These are phyloP conservation scores for Cotesia vestalis DNA, from an alignment of 1,140 invertebrate genomes.

Conservation along the genomic window DNA sequence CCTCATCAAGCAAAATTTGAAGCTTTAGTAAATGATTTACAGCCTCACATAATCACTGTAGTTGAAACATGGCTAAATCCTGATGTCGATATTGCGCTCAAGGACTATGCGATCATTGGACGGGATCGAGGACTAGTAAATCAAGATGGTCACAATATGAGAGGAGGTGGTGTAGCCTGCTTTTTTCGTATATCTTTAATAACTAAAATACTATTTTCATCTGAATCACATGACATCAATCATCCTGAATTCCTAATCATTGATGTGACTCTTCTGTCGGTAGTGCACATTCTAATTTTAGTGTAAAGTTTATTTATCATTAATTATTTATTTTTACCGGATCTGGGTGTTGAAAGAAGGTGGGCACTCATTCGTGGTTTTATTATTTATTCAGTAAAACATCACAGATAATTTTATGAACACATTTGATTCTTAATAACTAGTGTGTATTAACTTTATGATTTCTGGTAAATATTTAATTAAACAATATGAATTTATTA, in stretches of 20 bases:
- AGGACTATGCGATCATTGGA: background rate
- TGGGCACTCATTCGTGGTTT: too few relatives aligned
- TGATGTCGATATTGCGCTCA: background rate
- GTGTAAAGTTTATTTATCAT: too few relatives aligned
- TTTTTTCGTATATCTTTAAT: conserved; percentile 19
- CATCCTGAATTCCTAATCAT: conserved; percentile 16
- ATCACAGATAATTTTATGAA: too few relatives aligned
- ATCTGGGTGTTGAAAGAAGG: too few relatives aligned
- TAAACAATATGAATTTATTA: too few relatives aligned
- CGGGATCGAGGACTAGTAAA: background rate
- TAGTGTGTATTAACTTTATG: too few relatives aligned
- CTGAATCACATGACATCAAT: background rate
- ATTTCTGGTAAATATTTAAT: too few relatives aligned
- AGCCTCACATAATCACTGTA: conserved; percentile 4
- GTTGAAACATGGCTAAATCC: conserved; percentile 26
- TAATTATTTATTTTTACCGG: too few relatives aligned
- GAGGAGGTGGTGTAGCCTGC: conserved; percentile 18
- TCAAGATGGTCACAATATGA: background rate
- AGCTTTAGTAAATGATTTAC: background rate
- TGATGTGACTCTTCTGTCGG: too few relatives aligned
- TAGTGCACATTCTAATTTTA: background rate
- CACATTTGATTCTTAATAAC: too few relatives aligned
- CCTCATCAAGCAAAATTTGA: background rate
- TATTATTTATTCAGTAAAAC: too few relatives aligned
- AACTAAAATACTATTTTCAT: background rate